Base-by-base conservation (phyloP, 2,113 vertebrate species). In the Pipra filicauda region DNA sequence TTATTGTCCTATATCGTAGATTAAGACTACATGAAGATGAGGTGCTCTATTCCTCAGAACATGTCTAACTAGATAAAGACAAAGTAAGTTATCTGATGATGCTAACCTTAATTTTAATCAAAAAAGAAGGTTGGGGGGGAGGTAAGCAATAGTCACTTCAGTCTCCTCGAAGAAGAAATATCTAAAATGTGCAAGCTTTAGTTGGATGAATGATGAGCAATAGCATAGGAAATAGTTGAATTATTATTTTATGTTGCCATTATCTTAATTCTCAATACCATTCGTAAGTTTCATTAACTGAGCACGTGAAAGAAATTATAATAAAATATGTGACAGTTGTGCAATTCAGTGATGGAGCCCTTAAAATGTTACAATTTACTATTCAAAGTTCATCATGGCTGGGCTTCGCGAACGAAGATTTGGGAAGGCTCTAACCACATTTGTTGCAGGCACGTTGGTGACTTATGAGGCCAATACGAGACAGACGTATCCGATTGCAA, bases 211-310 rank as follows among this genome's bases (percentile, higher is more conserved):
- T 44, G 21, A 37, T 70, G 83, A 95, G 59, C n/a, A 55, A 48
- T 81, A 30, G 17, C 27, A 69, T 51, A 75, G 27, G 37, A 78
- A 91, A 78, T 46, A 85, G 41, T 88, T 67, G 30, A 28, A 27
- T 70, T 81, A 58, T 5, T 91, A 33, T 82, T 96, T 91, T 89
- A 83, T 78, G 46, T 71, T 78, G 6, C 19, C 66, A 65, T 91
- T 80, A 80, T 75, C 76, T 91, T 95, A 91, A 96, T 91, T 91
- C 46, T 92, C 62, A 91, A 48, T 79, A 70, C 8, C n/a, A 76
- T 93, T 93, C 27, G 79, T 90, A 52, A 89, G 18, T 76, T 85
- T 75, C 74, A 69, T 89, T 93, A 94, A 91, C 43, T 85, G 46
- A 91, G 54, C 79, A 37, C 30, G 24, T 64, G 58, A 90, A 71